Base-by-base conservation (phyloP, 2,113 vertebrate genomes). In the Dendrocopos noguchii region DNA sequence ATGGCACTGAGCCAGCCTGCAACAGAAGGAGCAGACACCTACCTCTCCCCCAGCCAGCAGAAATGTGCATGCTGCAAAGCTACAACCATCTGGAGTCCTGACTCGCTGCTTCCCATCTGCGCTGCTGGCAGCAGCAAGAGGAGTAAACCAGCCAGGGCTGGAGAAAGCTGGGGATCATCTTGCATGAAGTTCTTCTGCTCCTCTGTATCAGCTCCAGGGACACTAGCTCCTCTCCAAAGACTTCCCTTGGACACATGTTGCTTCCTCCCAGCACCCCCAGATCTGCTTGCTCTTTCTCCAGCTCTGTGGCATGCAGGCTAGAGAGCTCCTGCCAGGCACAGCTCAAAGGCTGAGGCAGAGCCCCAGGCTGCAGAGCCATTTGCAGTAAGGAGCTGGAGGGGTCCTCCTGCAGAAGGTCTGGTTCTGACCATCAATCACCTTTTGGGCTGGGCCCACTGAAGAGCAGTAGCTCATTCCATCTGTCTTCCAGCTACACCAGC, bases 271-370 rank as follows among this genome's bases (percentile, higher is more conserved):
- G 3, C 5, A 2, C 4, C 5, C 56, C 31, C 3, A 6, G 3
- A 47, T 11, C n/a, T 15, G 18, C 15, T 12, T 18, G 42, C 3
- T 29, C 29, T 44, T 36, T 55, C 44, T 64, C 55, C 59, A 15
- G 52, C 25, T 13, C 5, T 0, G 28, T 3, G 1, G 1, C 0
- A 0, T 33, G 39, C 15, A 0, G 34, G 36, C 50, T 11, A 9
- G 12, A 76, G 24, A 82, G 55, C 22, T 76, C 6, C 72, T 60
- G 33, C 47, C 57, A 33, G 57, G 31, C 50, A 16, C 28, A 10
- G 63, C 16, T 72, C 1, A 21, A 39, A 64, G n/a, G 50, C 74
- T 33, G 55, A 19, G 53, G 63, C 63, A 59, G 34, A 59, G 28
- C 9, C 57, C 10, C 33, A 65, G 9, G 4, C 71, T 42, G 56